A percentile compares a stretch with the other conserved stretches of the same genome.
These are phyloP conservation scores for Tetragnatha versicolor DNA, from an alignment of 1,140 invertebrate species.

Conservation along the genomic window DNA sequence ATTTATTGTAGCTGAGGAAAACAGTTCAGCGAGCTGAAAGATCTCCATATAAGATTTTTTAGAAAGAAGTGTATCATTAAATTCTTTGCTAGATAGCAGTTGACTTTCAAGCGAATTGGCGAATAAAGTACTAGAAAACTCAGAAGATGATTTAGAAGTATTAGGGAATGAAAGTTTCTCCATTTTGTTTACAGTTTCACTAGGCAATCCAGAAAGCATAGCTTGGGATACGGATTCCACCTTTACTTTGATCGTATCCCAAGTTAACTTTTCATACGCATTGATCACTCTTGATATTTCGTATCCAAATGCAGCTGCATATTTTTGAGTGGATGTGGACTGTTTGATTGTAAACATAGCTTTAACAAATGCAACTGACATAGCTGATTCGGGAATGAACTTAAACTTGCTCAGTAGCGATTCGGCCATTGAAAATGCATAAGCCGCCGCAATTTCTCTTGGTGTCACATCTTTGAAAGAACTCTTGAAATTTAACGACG, in stretches of 20 bases:
- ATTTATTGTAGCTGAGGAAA: not conserved
- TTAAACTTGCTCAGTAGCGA: slow-evolving; percentile 10
- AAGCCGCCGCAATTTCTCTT: slow-evolving; percentile 25
- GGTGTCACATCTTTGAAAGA: slow-evolving; percentile 16
- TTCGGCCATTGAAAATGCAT: slow-evolving; percentile 41
- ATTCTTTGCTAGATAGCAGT: not conserved
- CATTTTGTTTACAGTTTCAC: not conserved
- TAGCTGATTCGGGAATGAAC: slow-evolving; percentile 29
- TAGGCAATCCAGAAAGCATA: slow-evolving; percentile 27
- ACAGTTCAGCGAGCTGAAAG: slow-evolving; percentile 8
- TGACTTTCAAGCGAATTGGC: not conserved
- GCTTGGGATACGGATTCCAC: not conserved
- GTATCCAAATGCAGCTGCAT: slow-evolving; percentile 32
- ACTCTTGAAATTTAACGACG: slow-evolving; percentile 17
- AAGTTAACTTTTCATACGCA: not conserved
- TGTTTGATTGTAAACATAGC: slow-evolving; percentile 24
- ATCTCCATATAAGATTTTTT: not conserved
- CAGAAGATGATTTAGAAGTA: no score
- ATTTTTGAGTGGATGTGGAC: slow-evolving; percentile 9
- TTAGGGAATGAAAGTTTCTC: no score
- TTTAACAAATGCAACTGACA: slow-evolving; percentile 33
- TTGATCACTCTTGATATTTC: slow-evolving; percentile 19
- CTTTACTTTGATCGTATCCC: not conserved
- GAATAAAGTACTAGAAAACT: no score
- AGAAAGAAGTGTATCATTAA: slow-evolving; percentile 23